These are phyloP conservation scores for Thalassaphorura encarpata DNA, from an alignment of 1,140 invertebrate species.

Conservation along the genomic window DNA sequence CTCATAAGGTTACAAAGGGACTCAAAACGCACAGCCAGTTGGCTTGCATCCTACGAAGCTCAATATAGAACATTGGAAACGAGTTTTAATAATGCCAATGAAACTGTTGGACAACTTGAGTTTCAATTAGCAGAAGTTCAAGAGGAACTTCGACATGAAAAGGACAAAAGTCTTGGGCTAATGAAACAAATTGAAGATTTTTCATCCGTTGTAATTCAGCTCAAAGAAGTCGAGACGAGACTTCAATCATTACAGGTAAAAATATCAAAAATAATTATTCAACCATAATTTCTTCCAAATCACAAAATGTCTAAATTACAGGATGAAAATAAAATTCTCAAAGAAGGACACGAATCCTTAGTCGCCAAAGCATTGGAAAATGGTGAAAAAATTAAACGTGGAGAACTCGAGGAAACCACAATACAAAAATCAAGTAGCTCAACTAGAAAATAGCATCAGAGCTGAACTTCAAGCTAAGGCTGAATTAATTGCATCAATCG, in stretches of 20 bases:
- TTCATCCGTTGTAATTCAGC: background rate
- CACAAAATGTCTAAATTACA: background rate
- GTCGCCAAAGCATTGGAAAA: constrained; percentile 1
- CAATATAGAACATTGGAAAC: constrained; percentile 17
- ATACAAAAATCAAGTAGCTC: constrained; percentile 5
- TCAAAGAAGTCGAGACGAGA: constrained; percentile 17
- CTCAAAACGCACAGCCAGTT: constrained; percentile 9
- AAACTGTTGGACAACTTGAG: constrained; percentile 14
- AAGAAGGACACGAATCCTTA: constrained; percentile 14
- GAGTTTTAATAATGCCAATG: constrained; percentile 15
- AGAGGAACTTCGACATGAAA: constrained; percentile 4
- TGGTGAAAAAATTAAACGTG: constrained; percentile 3
- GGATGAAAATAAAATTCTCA: constrained; percentile 23
- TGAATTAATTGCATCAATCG: constrained; percentile 9
- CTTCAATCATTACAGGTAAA: constrained; percentile 10
- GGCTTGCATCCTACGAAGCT: constrained; percentile 10
- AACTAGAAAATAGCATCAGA: constrained; percentile 13
- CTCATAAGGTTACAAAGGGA: constrained; percentile 22
- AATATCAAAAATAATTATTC: background rate
- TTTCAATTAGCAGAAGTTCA: constrained; percentile 6
- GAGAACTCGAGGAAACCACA: constrained; percentile 6
- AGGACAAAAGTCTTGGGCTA: constrained; percentile 12
- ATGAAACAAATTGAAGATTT: constrained; percentile 12
- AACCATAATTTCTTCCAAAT: too few relatives aligned
- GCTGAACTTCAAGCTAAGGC: constrained; percentile 16